Base-by-base conservation (phyloP, 2,113 vertebrate species). In the Ia io region DNA sequence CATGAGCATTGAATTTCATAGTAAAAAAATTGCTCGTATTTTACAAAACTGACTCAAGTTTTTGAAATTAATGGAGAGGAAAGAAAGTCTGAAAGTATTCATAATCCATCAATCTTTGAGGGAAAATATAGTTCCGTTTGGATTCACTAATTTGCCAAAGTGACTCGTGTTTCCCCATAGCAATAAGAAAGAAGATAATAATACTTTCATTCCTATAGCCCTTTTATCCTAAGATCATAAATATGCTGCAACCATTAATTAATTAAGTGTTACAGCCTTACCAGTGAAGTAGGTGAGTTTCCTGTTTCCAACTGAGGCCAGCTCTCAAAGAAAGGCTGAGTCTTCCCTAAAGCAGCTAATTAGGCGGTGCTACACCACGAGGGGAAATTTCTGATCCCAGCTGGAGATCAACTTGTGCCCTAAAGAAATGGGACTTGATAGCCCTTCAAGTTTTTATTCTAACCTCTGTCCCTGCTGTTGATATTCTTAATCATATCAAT, bases 291-390 rank as follows among this genome's bases (percentile, higher is more conserved):
- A 97, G 96, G 96, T 97, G 93, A 97, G 96, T 94, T 97, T 98
- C 97, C 97, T 97, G 97, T 91, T 96, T 98, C 97, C 97, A 96
- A 95, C 97, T 93, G 97, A 96, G 97, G 96, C 96, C 94, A 97
- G 86, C 14, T n/a, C 95, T 96, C 78, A 76, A 88, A 95, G 93
- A 94, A 90, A 94, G 89, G 96, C 97, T 97, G 93, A 97, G 89
- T 94, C 96, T 96, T 93, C 70, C 85, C 63, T 97, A 97, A 97
- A 94, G 96, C 90, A 96, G 96, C 94, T 98, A 97, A 98, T 98
- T 97, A 98, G 96, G 76, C 94, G 78, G 86, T 17, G 30, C 95
- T 97, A 53, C 83, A 94, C 91, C 94, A 94, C 95, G 70, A 95
- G 96, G 96, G 94, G 88, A 95, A 97, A 97, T 98, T 97, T 98